Evolutionary conservation across 2,113 vertebrate genomes (phyloP).

Genomic region (Gnathonemus longibarbis): DNA sequence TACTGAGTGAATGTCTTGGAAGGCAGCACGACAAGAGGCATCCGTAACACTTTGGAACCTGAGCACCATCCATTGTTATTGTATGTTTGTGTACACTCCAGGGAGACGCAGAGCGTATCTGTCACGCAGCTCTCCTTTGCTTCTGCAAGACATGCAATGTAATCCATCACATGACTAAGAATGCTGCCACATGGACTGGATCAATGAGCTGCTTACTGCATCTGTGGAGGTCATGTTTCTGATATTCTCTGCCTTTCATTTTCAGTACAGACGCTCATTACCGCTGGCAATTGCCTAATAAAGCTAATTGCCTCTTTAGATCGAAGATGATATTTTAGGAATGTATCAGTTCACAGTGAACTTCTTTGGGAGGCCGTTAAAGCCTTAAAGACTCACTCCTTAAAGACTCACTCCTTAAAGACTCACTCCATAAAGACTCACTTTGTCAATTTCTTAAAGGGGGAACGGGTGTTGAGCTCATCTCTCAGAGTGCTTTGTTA

Average conservation of each 20-base stretch:
- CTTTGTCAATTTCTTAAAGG: neutral
- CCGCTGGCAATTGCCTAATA: neutral
- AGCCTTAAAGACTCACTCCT: neutral
- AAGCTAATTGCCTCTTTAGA: neutral
- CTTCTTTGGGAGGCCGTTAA: neutral
- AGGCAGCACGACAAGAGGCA: too few species aligned
- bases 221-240: neutral
- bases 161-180: neutral
- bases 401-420: neutral
- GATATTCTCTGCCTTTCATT: neutral
- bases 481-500: neutral
- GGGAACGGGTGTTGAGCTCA: neutral
- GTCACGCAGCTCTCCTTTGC: neutral
- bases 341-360: neutral
- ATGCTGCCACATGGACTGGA: too few species aligned
- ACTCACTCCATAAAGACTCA: neutral
- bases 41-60: neutral
- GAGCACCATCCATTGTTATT: neutral
- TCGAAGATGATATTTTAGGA: neutral
- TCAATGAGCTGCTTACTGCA: neutral
- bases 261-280: too few species aligned
- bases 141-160: neutral
- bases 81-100: neutral
- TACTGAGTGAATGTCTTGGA: neutral
- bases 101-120: neutral